A percentile compares a stretch with the other conserved stretches of the same genome.
phyloP scores from a whole-genome alignment of 1,140 invertebrate genomes.

The Bathynomus jamesi region DNA sequence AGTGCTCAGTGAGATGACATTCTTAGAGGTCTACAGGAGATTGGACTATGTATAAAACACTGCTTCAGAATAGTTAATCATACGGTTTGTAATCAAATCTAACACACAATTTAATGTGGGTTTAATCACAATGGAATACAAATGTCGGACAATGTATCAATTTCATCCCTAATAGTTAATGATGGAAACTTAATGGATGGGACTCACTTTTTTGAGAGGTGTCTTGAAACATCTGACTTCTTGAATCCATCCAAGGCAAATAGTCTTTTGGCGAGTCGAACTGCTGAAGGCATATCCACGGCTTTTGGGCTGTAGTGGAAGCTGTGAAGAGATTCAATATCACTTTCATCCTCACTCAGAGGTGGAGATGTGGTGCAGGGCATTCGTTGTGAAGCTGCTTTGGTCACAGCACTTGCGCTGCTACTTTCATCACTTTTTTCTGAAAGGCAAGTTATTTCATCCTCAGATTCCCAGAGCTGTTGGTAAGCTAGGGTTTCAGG shows the following conservation, averaged over 20 bases:
- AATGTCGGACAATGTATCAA: too few species aligned
- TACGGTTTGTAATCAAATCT: too few species aligned
- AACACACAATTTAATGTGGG: too few species aligned
- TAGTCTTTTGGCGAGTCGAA: conserved; percentile 77
- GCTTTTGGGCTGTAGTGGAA: conserved; percentile 79
- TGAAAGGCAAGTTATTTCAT: conserved; percentile 43
- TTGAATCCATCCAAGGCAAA: conserved; percentile 66
- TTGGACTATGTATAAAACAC: too few species aligned
- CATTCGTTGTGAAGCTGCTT: conserved; percentile 14
- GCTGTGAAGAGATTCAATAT: conserved; percentile 77
- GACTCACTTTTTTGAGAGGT: conserved; percentile 90
- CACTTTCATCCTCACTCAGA: conserved; percentile 65
- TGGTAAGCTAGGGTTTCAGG: conserved; percentile 44
- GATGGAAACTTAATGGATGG: too few species aligned
- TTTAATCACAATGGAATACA: too few species aligned
- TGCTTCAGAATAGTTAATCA: too few species aligned
- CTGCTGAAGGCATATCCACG: conserved; percentile 87
- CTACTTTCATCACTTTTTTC: conserved; percentile 60
- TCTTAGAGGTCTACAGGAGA: too few species aligned
- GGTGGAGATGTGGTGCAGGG: conserved; percentile 37
- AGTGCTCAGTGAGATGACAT: too few species aligned
- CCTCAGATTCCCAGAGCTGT: conserved; percentile 44
- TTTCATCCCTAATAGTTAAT: too few species aligned
- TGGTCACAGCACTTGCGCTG: conserved; percentile 29
- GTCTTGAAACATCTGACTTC: conserved; percentile 89